Evolutionary conservation across 2,888 invertebrate genomes (phyloP), one percentile per base, ranked within the genome.

Genomic region (Lomographa bimaculata): DNA sequence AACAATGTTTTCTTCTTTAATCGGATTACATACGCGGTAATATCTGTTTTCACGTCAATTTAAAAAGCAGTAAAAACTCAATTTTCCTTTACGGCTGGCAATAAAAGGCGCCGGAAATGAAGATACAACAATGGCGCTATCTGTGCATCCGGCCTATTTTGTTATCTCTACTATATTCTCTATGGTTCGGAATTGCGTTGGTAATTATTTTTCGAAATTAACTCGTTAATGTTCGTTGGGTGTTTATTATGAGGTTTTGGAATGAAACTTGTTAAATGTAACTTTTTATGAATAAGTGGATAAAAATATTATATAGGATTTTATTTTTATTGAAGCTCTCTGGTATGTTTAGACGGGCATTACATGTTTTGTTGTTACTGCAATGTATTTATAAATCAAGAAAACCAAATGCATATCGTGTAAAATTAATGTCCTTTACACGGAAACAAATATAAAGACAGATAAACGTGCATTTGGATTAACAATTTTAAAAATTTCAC

Each of bases 181-280:
- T 51, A 50, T 52, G 58, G 58, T 64, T 66, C 50, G 43, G 67
- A 72, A 72, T 70, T 61, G 64, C 59, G 65, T 63, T 60, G 40
- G 48, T 71, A 74, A 77, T 79, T 75, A 72, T 73, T 68, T 71
- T 76, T 76, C 57, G 38, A 67, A 79, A 79, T 77, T 72, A 67
- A 76, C 76, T 74, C 65, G 77, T 78, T 77, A 70, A 69, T 43
- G 36, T 12, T 21, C 5, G 12, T 35, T 30, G 36, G 18, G n/a
- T n/a, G n/a, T n/a, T n/a, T n/a, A n/a, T 41, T 35, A 30, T 19
- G 21, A 1, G n/a, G 33, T 42, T 45, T 50, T 46, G 46, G 54
- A 55, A 41, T 49, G 44, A 39, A 46, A 48, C 54, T 24, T 34
- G 19, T 29, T 40, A 17, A n/a, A n/a, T 40, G 8, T 10, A 5